A percentile compares a stretch with the other conserved stretches of the same genome.
Conservation (phyloP, 2,113 vertebrate genomes). For the Amblyornis subalaris region DNA sequence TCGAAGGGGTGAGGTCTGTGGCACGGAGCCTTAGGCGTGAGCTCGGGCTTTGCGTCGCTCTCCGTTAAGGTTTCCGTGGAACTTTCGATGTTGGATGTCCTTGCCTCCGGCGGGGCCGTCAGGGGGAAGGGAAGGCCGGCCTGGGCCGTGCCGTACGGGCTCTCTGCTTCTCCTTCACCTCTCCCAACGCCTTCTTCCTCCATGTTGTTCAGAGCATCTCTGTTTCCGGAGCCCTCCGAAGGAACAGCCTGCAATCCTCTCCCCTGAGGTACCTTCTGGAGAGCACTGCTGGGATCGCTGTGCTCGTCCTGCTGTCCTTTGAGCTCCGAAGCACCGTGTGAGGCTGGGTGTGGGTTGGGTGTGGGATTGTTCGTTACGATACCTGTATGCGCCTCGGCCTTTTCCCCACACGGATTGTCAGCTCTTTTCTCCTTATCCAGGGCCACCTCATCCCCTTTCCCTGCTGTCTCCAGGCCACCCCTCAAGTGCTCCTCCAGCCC, state of each 20-base stretch:
- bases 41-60: conserved; percentile 70
- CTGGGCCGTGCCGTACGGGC: background rate
- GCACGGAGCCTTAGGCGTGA: background rate
- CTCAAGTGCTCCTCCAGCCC: conserved; percentile 66
- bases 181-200: conserved; percentile 14
- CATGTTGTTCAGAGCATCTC: background rate
- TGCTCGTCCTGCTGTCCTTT: background rate
- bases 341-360: background rate
- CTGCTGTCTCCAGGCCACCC: background rate
- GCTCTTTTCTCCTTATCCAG: conserved; percentile 32
- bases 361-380: background rate
- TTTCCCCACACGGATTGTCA: background rate
- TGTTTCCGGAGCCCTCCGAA: conserved; percentile 8
- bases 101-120: conserved; percentile 52
- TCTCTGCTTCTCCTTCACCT: conserved; percentile 19
- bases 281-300: background rate
- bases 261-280: conserved; percentile 20
- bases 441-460: conserved; percentile 16
- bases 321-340: conserved; percentile 44
- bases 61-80: conserved; percentile 87
- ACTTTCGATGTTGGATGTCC: conserved; percentile 76
- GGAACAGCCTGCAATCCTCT: background rate
- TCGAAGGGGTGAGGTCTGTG: conserved; percentile 9
- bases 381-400: background rate
- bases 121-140: conserved; percentile 48